Conservation (phyloP, 1,140 invertebrate genomes). For the Stegodyphus dumicola region DNA sequence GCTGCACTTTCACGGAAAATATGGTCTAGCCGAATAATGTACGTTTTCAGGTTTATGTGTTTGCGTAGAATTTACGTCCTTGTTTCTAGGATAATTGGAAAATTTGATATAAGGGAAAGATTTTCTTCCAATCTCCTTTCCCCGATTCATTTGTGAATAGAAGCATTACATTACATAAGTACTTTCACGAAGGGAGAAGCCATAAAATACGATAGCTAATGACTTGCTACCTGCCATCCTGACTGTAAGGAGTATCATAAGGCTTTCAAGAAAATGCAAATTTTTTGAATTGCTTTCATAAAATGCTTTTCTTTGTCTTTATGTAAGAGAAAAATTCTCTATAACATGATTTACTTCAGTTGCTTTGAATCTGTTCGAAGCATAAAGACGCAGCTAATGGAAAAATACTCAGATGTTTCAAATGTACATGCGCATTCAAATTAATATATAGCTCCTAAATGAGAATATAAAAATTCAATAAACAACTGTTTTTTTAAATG, state of each 20-base stretch:
- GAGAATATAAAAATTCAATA: too few species aligned
- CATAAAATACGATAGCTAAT: neutral
- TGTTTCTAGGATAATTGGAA: slow-evolving; percentile 39
- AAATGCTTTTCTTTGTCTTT: neutral
- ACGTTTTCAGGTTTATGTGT: slow-evolving; percentile 25
- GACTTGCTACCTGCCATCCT: neutral
- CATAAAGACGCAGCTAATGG: too few species aligned
- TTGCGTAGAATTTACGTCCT: slow-evolving; percentile 35
- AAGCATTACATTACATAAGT: neutral
- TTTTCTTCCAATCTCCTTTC: slow-evolving; percentile 9
- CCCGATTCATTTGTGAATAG: slow-evolving; percentile 10
- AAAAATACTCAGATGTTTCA: too few species aligned
- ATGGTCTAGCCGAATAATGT: slow-evolving; percentile 25
- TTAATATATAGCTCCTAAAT: too few species aligned
- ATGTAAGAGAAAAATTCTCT: too few species aligned
- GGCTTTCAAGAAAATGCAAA: slow-evolving; percentile 13
- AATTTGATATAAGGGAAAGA: slow-evolving; percentile 32
- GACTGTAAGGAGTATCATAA: slow-evolving; percentile 8
- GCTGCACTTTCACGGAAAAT: slow-evolving; percentile 7
- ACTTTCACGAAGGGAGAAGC: neutral
- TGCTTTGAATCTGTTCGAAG: too few species aligned
- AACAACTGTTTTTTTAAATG: too few species aligned
- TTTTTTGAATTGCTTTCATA: slow-evolving; percentile 6
- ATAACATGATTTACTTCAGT: too few species aligned
- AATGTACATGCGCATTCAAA: too few species aligned